Percentiles rank a stretch among this genome's conserved stretches.
phyloP scores from a whole-genome alignment of 2,888 invertebrate genomes.

The Rambutsinella grinnellia region DNA sequence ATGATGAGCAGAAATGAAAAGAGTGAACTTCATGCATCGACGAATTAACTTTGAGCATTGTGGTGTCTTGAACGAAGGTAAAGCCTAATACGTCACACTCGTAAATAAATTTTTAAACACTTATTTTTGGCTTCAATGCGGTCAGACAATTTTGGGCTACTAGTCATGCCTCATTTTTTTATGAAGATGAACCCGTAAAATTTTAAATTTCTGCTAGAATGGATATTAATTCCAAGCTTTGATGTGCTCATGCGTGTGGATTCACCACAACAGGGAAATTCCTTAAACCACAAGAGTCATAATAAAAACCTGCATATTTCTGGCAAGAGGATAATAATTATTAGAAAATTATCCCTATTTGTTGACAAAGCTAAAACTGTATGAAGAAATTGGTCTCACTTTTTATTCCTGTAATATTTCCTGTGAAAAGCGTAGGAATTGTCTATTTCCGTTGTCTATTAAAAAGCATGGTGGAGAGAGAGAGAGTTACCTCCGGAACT shows the following conservation, averaged over 20 bases:
- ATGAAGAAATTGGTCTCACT: too few species aligned
- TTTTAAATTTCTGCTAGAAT: background rate
- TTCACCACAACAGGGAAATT: background rate
- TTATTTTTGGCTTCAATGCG: constrained; percentile 12
- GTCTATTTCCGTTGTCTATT: too few species aligned
- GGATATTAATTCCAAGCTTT: background rate
- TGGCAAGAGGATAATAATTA: too few species aligned
- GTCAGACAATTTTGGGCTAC: constrained; percentile 33
- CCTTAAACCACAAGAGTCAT: too few species aligned
- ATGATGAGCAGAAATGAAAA: background rate
- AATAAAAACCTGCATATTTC: too few species aligned
- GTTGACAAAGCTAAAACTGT: too few species aligned
- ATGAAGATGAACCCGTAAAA: constrained; percentile 3
- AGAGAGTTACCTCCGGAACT: too few species aligned
- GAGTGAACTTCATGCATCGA: constrained; percentile 35
- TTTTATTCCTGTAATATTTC: too few species aligned
- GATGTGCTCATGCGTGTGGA: background rate
- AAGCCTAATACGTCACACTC: background rate
- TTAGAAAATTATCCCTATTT: too few species aligned
- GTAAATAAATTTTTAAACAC: background rate
- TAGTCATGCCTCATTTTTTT: constrained; percentile 45
- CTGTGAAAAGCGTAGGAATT: too few species aligned
- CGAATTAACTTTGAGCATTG: background rate
- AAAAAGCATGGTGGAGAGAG: too few species aligned
- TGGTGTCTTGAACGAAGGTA: background rate